Base-by-base conservation (phyloP, 2,113 vertebrate genomes). In the Mustela lutreola region DNA sequence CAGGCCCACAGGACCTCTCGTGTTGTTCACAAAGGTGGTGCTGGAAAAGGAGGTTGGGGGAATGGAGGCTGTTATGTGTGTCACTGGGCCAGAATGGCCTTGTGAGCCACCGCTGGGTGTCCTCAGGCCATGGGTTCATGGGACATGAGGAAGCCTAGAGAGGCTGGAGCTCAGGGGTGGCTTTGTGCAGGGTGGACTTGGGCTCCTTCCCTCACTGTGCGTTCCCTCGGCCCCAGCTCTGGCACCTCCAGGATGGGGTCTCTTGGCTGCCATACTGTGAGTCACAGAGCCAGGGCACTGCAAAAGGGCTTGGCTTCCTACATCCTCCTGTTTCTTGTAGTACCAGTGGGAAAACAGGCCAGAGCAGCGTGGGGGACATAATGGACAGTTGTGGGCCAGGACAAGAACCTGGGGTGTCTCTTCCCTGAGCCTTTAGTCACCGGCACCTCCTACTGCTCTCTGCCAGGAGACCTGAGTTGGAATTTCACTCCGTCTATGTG, bases 21-120 rank as follows among this genome's bases (percentile, higher is more conserved):
- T 4, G 50, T 22, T n/a, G 11, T 84, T 94, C 45, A 75, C 19
- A 42, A 42, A 71, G 78, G 62, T 0, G 0, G 10, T 56, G 12
- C 87, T 94, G 79, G 71, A 36, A 71, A 71, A 89, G 65, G 53
- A 91, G 16, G n/a, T 11, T 71, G 56, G 94, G 60, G 71, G 82
- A 90, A 73, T 31, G 26, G 71, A 56, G 10, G 11, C 50, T 33
- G 5, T 48, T 70, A 1, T 3, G 0, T 10, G 33, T 48, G 36
- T 45, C 63, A n/a, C 70, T 3, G 9, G 63, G 31, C 58, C 53
- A 65, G 82, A 36, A 42, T 1, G 8, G 26, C 79, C 86, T n/a
- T 19, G 42, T 2, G 50, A 75, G n/a, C 65, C 53, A 1, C 62
- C 60, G 11, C 18, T 7, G 50, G 42, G 26, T 36, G 76, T 67